A percentile compares a stretch with the other conserved stretches of the same genome.
Evolutionary conservation across 2,888 invertebrate genomes (phyloP).

Genomic region (Drosophila fungiperda): DNA sequence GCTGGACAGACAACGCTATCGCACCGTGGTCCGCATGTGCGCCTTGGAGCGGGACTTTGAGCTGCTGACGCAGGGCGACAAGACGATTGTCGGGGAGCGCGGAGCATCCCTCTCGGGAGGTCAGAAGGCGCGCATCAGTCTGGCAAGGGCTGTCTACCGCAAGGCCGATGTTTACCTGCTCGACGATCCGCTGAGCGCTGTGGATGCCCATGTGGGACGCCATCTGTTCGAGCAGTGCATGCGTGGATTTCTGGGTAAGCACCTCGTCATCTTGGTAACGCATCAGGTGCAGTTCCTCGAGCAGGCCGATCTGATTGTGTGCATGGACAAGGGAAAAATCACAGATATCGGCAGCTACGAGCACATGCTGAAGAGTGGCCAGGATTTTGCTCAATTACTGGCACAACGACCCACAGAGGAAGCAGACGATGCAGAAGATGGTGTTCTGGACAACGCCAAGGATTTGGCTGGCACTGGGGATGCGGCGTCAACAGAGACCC

Average conservation of each 20-base stretch:
- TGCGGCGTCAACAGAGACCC: not conserved
- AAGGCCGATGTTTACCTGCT: constrained; percentile 94
- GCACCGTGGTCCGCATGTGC: constrained; percentile 85
- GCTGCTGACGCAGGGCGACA: constrained; percentile 87
- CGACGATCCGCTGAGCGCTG: constrained; percentile 96
- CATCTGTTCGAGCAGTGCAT: constrained; percentile 91
- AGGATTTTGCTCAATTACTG: constrained; percentile 91
- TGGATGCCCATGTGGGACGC: constrained; percentile 95
- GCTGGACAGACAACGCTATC: constrained; percentile 87
- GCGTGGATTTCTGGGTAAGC: constrained; percentile 86
- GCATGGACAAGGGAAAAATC: constrained; percentile 83
- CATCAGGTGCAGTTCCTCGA: constrained; percentile 93
- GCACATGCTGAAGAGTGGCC: constrained; percentile 89
- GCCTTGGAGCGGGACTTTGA: constrained; percentile 86
- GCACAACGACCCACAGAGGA: constrained; percentile 85
- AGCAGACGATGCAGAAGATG: constrained; percentile 20
- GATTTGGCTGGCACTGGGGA: constrained; percentile 22
- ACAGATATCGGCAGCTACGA: constrained; percentile 88
- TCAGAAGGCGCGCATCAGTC: constrained; percentile 94
- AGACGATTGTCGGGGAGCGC: constrained; percentile 90
- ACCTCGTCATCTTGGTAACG: constrained; percentile 91
- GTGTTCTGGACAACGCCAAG: constrained; percentile 28
- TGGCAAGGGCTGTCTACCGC: constrained; percentile 94
- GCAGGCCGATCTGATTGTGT: constrained; percentile 87
- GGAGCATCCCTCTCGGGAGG: constrained; percentile 95